phyloP scores from a whole-genome alignment of 2,888 invertebrate species.

The Cryptocheilus praepositus region DNA sequence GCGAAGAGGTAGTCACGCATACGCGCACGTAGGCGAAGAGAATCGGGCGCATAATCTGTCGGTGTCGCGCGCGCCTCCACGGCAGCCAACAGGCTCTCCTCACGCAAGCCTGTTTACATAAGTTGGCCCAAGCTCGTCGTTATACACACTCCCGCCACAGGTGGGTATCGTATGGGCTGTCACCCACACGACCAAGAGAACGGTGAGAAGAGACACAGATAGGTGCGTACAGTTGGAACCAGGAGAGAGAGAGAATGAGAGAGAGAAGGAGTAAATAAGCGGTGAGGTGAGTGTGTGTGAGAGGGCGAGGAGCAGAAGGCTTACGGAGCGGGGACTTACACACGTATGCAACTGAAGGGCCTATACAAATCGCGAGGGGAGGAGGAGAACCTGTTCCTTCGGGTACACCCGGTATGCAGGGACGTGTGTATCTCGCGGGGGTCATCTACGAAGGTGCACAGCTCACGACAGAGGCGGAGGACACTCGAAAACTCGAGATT shows the following conservation, averaged over 20 bases:
- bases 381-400: slow-evolving; percentile 47
- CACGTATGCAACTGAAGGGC: not conserved
- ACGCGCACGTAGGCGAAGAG: slow-evolving; percentile 22
- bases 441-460: slow-evolving; percentile 36
- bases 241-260: not conserved
- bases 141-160: slow-evolving; percentile 55
- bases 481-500: slow-evolving; percentile 40
- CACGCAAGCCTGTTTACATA: slow-evolving; percentile 65
- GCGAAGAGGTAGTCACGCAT: not conserved
- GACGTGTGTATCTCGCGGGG: slow-evolving; percentile 44
- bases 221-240: not conserved
- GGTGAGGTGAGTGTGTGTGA: not conserved
- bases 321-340: not conserved
- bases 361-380: slow-evolving; percentile 6
- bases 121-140: slow-evolving; percentile 49
- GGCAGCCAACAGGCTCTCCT: slow-evolving; percentile 58
- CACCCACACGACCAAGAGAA: no score
- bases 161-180: slow-evolving; percentile 46
- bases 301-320: slow-evolving; percentile 2
- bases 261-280: no score
- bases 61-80: slow-evolving; percentile 49
- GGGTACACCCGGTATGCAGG: slow-evolving; percentile 38
- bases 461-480: slow-evolving; percentile 28
- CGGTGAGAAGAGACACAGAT: no score
- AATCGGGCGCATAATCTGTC: slow-evolving; percentile 57